These are phyloP conservation scores for Psittacara wagleri DNA, from an alignment of 2,113 vertebrate species.

Conservation along the genomic window DNA sequence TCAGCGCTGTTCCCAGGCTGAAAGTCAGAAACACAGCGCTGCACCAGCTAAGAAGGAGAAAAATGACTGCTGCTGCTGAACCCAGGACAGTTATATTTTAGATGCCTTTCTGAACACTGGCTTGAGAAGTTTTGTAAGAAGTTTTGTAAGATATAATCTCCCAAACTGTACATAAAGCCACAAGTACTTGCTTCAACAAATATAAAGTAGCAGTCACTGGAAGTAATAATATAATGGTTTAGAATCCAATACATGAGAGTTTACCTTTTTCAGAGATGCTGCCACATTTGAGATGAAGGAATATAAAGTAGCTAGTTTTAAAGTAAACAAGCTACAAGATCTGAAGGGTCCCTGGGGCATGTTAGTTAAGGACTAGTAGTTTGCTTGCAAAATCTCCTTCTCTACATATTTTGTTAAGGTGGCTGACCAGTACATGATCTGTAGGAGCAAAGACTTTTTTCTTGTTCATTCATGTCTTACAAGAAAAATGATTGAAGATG, in stretches of 20 bases:
- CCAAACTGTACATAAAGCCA: rapidly evolving
- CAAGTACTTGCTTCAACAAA: neutral
- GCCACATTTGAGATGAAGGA: neutral
- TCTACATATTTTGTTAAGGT: neutral
- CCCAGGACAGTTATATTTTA: neutral
- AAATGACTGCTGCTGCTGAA: no score
- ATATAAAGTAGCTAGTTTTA: neutral
- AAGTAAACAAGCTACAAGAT: neutral
- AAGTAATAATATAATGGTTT: neutral
- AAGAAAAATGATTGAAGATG: neutral
- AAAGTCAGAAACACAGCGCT: no score
- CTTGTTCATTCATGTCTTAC: neutral
- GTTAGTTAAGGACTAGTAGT: neutral
- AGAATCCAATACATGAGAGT: neutral
- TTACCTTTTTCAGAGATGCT: neutral
- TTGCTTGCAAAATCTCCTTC: neutral
- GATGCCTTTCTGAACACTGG: neutral
- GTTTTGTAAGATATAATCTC: neutral
- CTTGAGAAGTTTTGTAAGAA: neutral
- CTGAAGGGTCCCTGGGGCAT: neutral
- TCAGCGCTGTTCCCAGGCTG: no score
- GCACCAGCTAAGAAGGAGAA: no score
- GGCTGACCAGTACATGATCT: neutral
- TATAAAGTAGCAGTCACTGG: neutral
- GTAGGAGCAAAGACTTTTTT: neutral